A percentile compares a stretch with the other conserved stretches of the same genome.
phyloP scores from a whole-genome alignment of 2,888 invertebrate genomes.

The Mythimna ferrago region DNA sequence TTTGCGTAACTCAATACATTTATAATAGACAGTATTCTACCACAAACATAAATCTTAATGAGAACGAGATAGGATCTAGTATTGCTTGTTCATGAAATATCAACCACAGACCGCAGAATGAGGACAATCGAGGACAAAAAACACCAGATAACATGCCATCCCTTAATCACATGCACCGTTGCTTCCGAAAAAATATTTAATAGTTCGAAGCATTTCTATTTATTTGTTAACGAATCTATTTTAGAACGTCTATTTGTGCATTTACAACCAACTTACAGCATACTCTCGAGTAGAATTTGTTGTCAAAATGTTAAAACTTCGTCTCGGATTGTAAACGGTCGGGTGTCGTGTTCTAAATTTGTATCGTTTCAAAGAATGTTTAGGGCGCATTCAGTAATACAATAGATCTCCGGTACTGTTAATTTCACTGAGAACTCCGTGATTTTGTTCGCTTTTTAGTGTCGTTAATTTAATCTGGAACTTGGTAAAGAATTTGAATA shows the following conservation, averaged over 20 bases:
- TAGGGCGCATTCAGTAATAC: constrained; percentile 74
- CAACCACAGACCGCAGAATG: constrained; percentile 88
- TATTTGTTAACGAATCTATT: constrained; percentile 83
- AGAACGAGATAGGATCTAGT: constrained; percentile 71
- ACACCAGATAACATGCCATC: constrained; percentile 88
- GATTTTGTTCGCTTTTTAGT: constrained; percentile 81
- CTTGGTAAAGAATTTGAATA: constrained; percentile 79
- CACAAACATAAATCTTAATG: constrained; percentile 69
- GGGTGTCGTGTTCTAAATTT: constrained; percentile 82
- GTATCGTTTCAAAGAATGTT: constrained; percentile 81
- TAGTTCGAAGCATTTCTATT: constrained; percentile 81
- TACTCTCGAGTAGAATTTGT: constrained; percentile 75
- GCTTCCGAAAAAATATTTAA: constrained; percentile 88
- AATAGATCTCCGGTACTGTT: constrained; percentile 81
- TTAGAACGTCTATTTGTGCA: constrained; percentile 80
- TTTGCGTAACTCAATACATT: constrained; percentile 90
- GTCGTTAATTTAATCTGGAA: constrained; percentile 82
- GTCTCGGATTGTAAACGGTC: constrained; percentile 63
- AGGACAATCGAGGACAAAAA: constrained; percentile 86
- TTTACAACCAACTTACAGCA: constrained; percentile 80
- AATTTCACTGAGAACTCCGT: constrained; percentile 79
- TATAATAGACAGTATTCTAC: constrained; percentile 63
- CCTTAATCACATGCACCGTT: constrained; percentile 90
- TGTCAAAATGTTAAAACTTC: constrained; percentile 82
- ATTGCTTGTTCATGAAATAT: constrained; percentile 69